Evolutionary conservation across 1,140 invertebrate genomes (phyloP), one percentile per base, ranked within the genome.

Genomic region (Caenorhabditis tropicalis): DNA sequence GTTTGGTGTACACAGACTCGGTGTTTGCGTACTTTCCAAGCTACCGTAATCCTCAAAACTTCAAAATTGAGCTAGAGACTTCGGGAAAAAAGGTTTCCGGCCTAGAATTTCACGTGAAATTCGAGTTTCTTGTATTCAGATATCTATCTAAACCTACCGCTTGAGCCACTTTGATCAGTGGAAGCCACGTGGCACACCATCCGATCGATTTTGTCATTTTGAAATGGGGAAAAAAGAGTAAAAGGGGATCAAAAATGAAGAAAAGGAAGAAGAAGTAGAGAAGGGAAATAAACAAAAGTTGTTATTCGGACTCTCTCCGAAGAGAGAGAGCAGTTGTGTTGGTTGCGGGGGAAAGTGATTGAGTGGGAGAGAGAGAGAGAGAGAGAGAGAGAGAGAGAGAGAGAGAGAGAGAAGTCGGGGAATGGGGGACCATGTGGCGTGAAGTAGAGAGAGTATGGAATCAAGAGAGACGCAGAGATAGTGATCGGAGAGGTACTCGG

Each of bases 101-200:
- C 1, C 49, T 46, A 2, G 21, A 51, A 51, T 21, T 51, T 51
- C 1, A 51, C 19, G 19, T 7, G 19, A 7, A 51, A 27, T 29
- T 10, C 24, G 4, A 56, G 21, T 27, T 21, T 56, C 53, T 51
- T 43, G 39, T 43, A 6, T 43, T 27, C 2, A 56, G 6, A 16
- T 56, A 10, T 1, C 9, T 0, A 31, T 19, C 7, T 36, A 21
- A 24, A 21, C 65, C 43, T 10, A 74, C 65, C 7, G 65, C 65
- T 36, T 74, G 65, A 21, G 65, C 65, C 6, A 74, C 16, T 43
- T 74, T 74, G 36, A 74, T 74, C 19, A 74, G 12, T 4, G 65
- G 65, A 74, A 74, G 65, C 65, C 65, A 74, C 1, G 65, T 74
- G 65, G 65, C 65, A 74, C 65, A 74, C 65, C 65, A 74, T 2